phyloP scores from a whole-genome alignment of 1,140 invertebrate species.

The Cotesia typhae region DNA sequence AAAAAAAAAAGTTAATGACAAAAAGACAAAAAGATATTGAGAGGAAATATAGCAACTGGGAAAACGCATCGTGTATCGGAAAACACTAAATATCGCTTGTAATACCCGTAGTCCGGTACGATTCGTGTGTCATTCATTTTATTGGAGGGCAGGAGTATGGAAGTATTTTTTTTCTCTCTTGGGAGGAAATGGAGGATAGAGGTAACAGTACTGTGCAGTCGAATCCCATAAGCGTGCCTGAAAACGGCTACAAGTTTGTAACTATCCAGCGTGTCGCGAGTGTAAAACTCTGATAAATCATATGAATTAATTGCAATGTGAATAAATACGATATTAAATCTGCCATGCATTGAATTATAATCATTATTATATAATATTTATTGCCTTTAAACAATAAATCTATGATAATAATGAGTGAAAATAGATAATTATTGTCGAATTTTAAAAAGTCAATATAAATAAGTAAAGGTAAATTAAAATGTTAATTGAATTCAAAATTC shows the following conservation, averaged over 20 bases:
- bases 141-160: slow-evolving; percentile 42
- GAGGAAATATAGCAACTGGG: slow-evolving; percentile 30
- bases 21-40: slow-evolving; percentile 41
- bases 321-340: slow-evolving; percentile 39
- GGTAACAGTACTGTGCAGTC: neutral
- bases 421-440: neutral
- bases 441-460: neutral
- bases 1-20: slow-evolving; percentile 25
- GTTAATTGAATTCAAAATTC: neutral
- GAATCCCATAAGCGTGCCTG: slow-evolving; percentile 25
- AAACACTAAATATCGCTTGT: slow-evolving; percentile 58
- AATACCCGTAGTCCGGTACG: slow-evolving; percentile 45
- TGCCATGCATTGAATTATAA: slow-evolving; percentile 10
- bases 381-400: slow-evolving; percentile 12
- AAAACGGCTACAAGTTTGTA: slow-evolving; percentile 17
- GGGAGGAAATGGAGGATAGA: slow-evolving; percentile 14
- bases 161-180: neutral
- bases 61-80: slow-evolving; percentile 46
- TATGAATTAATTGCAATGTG: slow-evolving; percentile 41
- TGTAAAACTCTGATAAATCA: slow-evolving; percentile 41
- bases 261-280: slow-evolving; percentile 12
- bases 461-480: neutral
- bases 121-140: slow-evolving; percentile 55
- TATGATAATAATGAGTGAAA: slow-evolving; percentile 14
- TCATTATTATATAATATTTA: neutral